A percentile compares a stretch with the other conserved stretches of the same genome.
These are phyloP conservation scores for Parauchenoglanis ngamensis DNA, from an alignment of 2,797 vertebrate genomes.

Conservation along the genomic window DNA sequence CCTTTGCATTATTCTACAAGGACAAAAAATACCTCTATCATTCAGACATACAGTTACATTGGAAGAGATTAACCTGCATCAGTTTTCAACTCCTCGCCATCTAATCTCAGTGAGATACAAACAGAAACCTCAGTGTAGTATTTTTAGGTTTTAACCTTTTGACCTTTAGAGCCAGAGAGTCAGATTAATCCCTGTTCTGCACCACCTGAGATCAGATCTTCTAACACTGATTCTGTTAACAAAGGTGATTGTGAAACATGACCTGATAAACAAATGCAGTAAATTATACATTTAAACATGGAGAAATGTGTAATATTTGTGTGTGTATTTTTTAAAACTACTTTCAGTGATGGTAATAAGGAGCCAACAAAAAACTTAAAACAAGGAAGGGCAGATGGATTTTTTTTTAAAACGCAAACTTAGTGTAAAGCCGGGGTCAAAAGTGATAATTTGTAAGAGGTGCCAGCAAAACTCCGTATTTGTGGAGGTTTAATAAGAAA, in stretches of 20 bases:
- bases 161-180: slow-evolving; percentile 1
- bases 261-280: neutral
- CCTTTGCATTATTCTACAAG: slow-evolving; percentile 84
- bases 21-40: neutral
- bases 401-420: no score
- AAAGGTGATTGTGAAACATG: neutral
- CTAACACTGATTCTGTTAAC: neutral
- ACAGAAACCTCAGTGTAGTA: neutral
- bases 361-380: neutral
- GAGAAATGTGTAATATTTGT: neutral
- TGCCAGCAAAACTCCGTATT: neutral
- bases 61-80: neutral
- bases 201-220: neutral
- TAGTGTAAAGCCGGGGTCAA: neutral
- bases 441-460: neutral
- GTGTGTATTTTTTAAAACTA: no score
- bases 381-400: neutral
- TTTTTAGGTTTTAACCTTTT: slow-evolving; percentile 13
- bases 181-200: neutral
- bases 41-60: neutral
- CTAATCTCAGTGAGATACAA: no score
- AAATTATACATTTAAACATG: neutral
- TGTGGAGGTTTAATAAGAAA: neutral
- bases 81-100: neutral
- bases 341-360: neutral